phyloP scores from a whole-genome alignment of 2,888 invertebrate species.

The Altica lythri region DNA sequence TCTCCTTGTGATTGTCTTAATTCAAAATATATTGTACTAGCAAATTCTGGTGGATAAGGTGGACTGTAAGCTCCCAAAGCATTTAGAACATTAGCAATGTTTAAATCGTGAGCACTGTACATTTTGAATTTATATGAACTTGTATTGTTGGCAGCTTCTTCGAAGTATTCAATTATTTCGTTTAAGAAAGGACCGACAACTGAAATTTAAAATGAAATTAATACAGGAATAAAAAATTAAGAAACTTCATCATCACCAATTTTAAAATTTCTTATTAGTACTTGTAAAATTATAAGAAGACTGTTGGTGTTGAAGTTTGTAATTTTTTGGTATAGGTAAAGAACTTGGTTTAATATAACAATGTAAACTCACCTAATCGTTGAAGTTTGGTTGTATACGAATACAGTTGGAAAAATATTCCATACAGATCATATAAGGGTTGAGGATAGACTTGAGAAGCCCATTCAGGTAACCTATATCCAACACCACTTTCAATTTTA shows the following conservation, averaged over 20 bases:
- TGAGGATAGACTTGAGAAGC: conserved; percentile 14
- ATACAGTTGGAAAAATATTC: conserved; percentile 2
- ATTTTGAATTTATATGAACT: conserved; percentile 63
- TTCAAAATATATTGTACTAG: conserved; percentile 72
- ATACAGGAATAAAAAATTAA: no score
- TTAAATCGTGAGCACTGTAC: conserved; percentile 79
- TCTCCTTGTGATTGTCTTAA: conserved; percentile 56
- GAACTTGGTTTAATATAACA: no score
- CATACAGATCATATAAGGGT: conserved; percentile 7
- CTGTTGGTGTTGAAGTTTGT: no score
- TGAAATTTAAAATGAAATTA: no score
- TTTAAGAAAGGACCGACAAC: conserved; percentile 54
- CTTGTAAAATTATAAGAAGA: no score
- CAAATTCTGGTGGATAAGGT: conserved; percentile 65
- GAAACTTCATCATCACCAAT: no score
- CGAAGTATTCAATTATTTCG: conserved; percentile 10
- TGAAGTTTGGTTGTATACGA: conserved; percentile 7
- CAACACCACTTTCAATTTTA: conserved; percentile 61
- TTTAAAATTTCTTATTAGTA: no score
- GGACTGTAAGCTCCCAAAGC: conserved; percentile 67
- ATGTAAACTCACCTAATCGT: conserved; percentile 3
- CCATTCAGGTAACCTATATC: conserved; percentile 14
- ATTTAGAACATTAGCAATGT: conserved; percentile 70
- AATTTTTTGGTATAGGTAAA: no score
- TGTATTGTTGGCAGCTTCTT: background rate